Conservation (phyloP, 2,113 vertebrate species). For the Aythya baeri region DNA sequence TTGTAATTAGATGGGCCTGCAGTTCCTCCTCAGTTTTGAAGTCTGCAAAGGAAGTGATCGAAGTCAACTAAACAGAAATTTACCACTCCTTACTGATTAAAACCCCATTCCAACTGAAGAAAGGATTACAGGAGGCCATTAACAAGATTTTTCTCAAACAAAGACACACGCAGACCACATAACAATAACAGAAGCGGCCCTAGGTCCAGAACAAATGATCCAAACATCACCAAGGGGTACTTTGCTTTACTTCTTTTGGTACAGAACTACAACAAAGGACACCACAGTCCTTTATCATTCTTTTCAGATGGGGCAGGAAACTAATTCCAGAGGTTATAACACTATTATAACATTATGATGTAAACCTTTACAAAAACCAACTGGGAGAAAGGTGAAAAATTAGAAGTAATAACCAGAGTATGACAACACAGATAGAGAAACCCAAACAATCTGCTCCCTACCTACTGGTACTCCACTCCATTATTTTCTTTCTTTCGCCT, state of each 20-base stretch:
- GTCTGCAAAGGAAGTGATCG: conserved; percentile 67
- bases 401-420: not conserved
- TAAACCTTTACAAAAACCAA: not conserved
- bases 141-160: not conserved
- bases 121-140: not conserved
- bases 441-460: not conserved
- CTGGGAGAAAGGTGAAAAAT: not conserved
- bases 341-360: not conserved
- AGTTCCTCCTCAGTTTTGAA: conserved; percentile 86
- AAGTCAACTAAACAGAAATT: not conserved
- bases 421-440: not conserved
- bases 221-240: no score
- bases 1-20: conserved; percentile 77
- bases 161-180: not conserved
- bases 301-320: not conserved
- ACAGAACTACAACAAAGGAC: not conserved
- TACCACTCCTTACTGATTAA: not conserved
- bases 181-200: not conserved
- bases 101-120: not conserved
- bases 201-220: no score
- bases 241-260: not conserved
- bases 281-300: not conserved
- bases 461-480: not conserved
- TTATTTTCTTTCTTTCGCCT: not conserved
- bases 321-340: not conserved